Evolutionary conservation across 2,888 invertebrate species (phyloP), one percentile per base, ranked within the genome.

Genomic region (Galerucella nymphaeae): DNA sequence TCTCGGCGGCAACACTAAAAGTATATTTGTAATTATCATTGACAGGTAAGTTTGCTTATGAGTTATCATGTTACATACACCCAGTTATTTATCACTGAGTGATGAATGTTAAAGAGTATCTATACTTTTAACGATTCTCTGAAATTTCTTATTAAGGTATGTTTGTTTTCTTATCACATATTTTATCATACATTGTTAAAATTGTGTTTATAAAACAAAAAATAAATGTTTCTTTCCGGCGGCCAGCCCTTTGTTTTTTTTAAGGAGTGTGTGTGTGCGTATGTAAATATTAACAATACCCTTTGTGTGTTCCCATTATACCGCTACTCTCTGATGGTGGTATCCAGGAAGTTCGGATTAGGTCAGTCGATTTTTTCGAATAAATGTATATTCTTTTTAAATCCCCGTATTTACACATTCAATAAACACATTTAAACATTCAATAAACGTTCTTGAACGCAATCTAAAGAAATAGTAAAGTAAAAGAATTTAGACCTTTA

Each of bases 201-300:
- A 62, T 16, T 62, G 9, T 62, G 41, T 41, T 41, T 41, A 18
- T 41, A 41, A 41, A 62, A 62, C 41, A 42, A 42, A 62, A 62
- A 62, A 62, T 62, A 41, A 18, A 38, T 18, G 41, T 41, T 42
- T 42, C 42, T 42, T 62, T 58, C 58, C 58, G 38, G 42, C 61
- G 61, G 61, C 61, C 41, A 18, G 42, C 42, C 42, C 61, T 62
- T 62, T 62, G 61, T 62, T 62, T 73, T 66, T 55, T 30, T 64
- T 68, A 14, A 9, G 48, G 18, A 18, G 66, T 65, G 71, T 71
- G 69, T 66, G 71, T 63, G 71, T 70, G 63, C 58, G 53, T 62
- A 16, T n/a, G 66, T 69, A 61, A 74, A 74, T 74, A 74, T 74
- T 74, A 61, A 74, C 74, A 66, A 9, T 45, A 48, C 62, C 66